Evolutionary conservation across 2,797 vertebrate species (phyloP).

Genomic region (Phoeniculus purpureus): DNA sequence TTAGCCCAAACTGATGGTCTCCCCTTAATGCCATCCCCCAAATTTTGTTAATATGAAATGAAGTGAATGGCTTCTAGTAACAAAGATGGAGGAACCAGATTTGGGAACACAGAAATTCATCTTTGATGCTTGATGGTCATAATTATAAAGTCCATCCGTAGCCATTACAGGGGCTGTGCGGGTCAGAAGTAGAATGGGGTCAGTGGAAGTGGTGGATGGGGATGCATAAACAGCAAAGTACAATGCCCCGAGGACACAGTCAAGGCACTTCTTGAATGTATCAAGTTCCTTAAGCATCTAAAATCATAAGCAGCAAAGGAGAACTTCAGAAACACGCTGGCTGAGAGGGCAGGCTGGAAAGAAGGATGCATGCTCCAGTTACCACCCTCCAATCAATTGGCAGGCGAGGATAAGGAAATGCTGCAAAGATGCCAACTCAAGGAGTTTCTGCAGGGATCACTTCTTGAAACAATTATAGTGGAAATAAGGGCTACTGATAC

Average conservation of each 20-base stretch:
- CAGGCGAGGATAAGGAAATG: not conserved
- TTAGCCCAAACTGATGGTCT: not conserved
- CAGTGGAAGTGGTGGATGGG: not conserved
- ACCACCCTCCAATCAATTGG: not conserved
- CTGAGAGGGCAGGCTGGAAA: not conserved
- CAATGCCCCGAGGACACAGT: accelerated
- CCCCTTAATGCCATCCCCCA: not conserved
- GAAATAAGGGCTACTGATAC: not conserved
- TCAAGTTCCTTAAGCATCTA: not conserved
- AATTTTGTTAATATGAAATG: not conserved
- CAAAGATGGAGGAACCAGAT: not conserved
- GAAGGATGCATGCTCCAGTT: not conserved
- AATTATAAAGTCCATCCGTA: not conserved
- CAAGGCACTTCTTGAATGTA: not conserved
- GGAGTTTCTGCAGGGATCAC: not conserved
- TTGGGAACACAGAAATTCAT: not conserved
- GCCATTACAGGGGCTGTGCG: not conserved
- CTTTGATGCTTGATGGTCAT: not conserved
- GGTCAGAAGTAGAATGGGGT: not conserved
- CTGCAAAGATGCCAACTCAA: not conserved
- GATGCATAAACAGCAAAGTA: not conserved
- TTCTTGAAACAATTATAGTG: not conserved
- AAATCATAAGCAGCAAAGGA: not conserved
- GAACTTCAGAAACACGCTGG: not conserved
- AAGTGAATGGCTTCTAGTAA: not conserved